Conservation (phyloP, 64 coral and sea anemone genomes). For the Actinia equina region DNA sequence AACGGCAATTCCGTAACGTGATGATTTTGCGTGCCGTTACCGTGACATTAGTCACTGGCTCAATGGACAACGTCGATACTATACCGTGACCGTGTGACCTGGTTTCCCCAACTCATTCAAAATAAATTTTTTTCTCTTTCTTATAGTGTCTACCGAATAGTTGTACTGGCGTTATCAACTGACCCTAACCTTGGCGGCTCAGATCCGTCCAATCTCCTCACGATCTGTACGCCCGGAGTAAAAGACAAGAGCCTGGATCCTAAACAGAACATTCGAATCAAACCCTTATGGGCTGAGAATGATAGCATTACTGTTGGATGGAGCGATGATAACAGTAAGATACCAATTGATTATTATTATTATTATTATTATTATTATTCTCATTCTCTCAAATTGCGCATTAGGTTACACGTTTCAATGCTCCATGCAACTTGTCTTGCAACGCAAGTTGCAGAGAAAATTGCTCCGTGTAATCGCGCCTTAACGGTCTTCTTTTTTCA, state of each 20-base stretch:
- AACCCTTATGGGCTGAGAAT: slow-evolving; percentile 35
- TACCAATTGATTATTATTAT: no score
- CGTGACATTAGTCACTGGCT: no score
- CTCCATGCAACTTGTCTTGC: no score
- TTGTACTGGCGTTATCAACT: slow-evolving; percentile 41
- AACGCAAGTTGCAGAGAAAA: no score
- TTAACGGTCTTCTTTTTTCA: background rate
- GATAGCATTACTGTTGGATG: slow-evolving; percentile 56
- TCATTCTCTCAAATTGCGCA: no score
- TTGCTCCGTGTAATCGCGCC: no score
- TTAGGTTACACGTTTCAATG: no score
- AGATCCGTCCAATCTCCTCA: slow-evolving; percentile 63
- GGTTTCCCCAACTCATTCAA: background rate
- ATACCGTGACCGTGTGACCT: background rate
- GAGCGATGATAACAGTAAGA: slow-evolving; percentile 16
- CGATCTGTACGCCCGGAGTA: slow-evolving; percentile 44
- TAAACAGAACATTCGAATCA: slow-evolving; percentile 30
- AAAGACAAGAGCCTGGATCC: slow-evolving; percentile 20
- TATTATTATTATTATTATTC: no score
- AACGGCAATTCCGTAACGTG: no score
- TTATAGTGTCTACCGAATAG: slow-evolving; percentile 62
- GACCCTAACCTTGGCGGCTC: slow-evolving; percentile 70
- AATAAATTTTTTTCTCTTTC: background rate
- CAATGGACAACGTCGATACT: background rate
- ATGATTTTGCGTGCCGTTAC: no score